Base-by-base conservation (phyloP, 2,797 vertebrate genomes). In the Helarctos malayanus region DNA sequence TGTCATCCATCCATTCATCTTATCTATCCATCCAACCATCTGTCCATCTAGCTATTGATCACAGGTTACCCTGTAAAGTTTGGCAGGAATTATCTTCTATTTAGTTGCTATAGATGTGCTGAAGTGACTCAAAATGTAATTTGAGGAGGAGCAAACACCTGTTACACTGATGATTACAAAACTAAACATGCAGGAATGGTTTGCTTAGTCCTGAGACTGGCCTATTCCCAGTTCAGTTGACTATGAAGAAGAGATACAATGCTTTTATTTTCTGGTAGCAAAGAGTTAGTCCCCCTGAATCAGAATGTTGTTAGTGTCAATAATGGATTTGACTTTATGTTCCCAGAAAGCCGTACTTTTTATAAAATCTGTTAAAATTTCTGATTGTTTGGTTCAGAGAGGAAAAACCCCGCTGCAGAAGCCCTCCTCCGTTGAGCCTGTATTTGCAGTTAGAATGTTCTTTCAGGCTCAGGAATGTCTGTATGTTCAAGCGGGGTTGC, bases 401-500 rank as follows among this genome's bases (percentile, higher is more conserved):
- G 63, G 84, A 89, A 95, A 89, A 47, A 63, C 89, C 93, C 81
- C 61, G 41, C 83, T 81, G 75, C 84, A 35, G 89, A 96, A 97
- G 61, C 71, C 76, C 15, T 89, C 92, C 84, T 83, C 76, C 57
- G 92, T 92, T 89, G 54, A 96, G 95, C 83, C 63, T 63, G 45
- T 97, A 83, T 97, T 98, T 96, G 92, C 54, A 65, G 97, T 96
- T 97, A 93, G 95, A 85, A 45, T 87, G 49, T 92, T 96, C 96
- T 98, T 98, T 96, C 91, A 98, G 94, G 93, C 91, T 80, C 75
- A 65, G 97, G 95, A 97, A 87, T 98, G 98, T 98, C 98, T 98
- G 89, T 97, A 84, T 98, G 98, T 96, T 97, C 97, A 96, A 71
- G 92, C 65, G 88, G 96, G 98, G 98, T 99, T 99, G 98, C 98